Percentiles rank a stretch among this genome's conserved stretches.
Evolutionary conservation across 2,113 vertebrate genomes (phyloP).

Genomic region (Apaloderma vittatum): DNA sequence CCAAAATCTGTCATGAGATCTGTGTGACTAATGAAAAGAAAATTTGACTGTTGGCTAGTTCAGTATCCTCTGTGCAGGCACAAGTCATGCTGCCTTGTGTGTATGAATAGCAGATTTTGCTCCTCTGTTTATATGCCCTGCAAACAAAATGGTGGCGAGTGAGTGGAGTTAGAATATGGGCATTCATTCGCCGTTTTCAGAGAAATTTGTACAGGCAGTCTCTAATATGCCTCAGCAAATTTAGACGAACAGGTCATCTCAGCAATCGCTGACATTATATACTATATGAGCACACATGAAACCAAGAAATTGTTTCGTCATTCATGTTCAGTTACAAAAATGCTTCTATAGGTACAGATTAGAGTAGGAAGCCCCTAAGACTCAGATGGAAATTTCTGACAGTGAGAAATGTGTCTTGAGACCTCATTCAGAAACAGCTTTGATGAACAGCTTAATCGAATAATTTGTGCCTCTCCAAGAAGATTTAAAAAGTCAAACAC

Average conservation of each 20-base stretch:
- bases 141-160: conserved; percentile 39
- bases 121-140: neutral
- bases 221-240: conserved; percentile 46
- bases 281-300: conserved; percentile 18
- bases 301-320: neutral
- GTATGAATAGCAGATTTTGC: neutral
- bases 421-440: neutral
- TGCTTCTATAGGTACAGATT: neutral
- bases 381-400: neutral
- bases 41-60: neutral
- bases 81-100: too few species aligned
- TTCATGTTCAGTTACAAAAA: neutral
- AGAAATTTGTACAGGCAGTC: conserved; percentile 18
- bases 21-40: conserved; percentile 17
- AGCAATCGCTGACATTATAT: conserved; percentile 6
- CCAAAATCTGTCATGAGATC: conserved; percentile 28
- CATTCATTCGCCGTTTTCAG: conserved; percentile 44
- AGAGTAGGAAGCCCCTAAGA: neutral
- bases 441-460: neutral
- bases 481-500: neutral
- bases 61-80: neutral
- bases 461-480: neutral
- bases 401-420: neutral
- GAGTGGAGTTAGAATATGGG: neutral
- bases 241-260: conserved; percentile 25